These are phyloP conservation scores for Temnothorax ravouxi DNA, from an alignment of 2,888 invertebrate genomes.

Conservation along the genomic window DNA sequence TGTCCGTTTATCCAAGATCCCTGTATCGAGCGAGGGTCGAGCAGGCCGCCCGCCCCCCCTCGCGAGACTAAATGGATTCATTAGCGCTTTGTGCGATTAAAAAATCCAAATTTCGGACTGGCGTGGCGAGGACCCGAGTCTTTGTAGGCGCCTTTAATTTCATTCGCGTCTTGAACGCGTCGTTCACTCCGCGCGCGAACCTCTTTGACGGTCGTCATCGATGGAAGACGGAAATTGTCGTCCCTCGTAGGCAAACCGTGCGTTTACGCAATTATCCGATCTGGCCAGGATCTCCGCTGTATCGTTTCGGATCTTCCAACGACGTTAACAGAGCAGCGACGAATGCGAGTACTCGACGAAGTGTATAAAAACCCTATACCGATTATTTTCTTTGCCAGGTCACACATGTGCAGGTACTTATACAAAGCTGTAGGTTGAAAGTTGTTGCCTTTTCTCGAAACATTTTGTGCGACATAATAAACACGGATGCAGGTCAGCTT, in stretches of 20 bases:
- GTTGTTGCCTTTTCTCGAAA: constrained; percentile 9
- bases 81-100: constrained; percentile 75
- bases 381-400: neutral
- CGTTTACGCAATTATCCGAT: constrained; percentile 21
- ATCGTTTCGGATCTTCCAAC: neutral
- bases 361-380: neutral
- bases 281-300: neutral
- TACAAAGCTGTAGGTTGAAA: neutral
- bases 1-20: constrained; percentile 78
- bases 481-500: constrained; percentile 23
- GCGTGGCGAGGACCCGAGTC: neutral
- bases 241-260: neutral
- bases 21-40: constrained; percentile 69
- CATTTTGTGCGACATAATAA: constrained; percentile 22
- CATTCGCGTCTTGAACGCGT: constrained; percentile 14
- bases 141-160: constrained; percentile 29
- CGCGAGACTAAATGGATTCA: constrained; percentile 74
- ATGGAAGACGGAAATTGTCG: too few relatives aligned
- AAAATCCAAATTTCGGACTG: constrained; percentile 67
- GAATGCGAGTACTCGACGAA: neutral
- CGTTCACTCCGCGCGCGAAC: neutral
- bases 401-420: neutral
- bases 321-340: neutral
- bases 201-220: constrained; percentile 23
- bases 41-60: constrained; percentile 3